phyloP scores from a whole-genome alignment of 2,113 vertebrate genomes.

The Alligator mississippiensis region DNA sequence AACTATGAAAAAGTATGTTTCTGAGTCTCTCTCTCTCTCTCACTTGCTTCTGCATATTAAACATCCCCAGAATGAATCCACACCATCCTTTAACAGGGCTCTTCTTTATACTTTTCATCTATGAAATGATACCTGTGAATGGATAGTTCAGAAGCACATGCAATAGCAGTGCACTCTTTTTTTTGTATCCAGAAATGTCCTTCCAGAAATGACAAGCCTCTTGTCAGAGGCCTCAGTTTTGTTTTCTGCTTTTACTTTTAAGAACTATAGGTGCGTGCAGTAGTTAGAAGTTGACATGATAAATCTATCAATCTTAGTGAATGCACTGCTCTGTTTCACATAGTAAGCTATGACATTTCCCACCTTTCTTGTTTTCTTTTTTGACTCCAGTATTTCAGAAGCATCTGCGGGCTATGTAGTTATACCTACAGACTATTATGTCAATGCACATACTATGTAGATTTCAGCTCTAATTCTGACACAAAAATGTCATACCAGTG shows the following conservation, averaged over 20 bases:
- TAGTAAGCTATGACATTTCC: not conserved
- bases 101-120: not conserved
- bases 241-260: not conserved
- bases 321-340: not conserved
- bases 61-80: not conserved
- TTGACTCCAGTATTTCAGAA: not conserved
- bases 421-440: not conserved
- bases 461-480: not conserved
- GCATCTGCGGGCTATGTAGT: not conserved
- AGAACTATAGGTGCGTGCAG: not conserved
- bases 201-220: not conserved
- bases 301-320: not conserved
- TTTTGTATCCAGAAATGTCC: not conserved
- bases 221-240: not conserved
- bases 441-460: not conserved
- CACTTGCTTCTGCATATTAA: not conserved
- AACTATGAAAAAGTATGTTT: not conserved
- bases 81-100: accelerated
- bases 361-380: not conserved
- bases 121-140: not conserved
- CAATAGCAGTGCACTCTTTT: not conserved
- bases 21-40: not conserved
- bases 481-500: not conserved
- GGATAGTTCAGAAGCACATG: accelerated
- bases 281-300: not conserved